These are phyloP conservation scores for Metopolophium dirhodum DNA, from an alignment of 1,140 invertebrate genomes.

Conservation along the genomic window DNA sequence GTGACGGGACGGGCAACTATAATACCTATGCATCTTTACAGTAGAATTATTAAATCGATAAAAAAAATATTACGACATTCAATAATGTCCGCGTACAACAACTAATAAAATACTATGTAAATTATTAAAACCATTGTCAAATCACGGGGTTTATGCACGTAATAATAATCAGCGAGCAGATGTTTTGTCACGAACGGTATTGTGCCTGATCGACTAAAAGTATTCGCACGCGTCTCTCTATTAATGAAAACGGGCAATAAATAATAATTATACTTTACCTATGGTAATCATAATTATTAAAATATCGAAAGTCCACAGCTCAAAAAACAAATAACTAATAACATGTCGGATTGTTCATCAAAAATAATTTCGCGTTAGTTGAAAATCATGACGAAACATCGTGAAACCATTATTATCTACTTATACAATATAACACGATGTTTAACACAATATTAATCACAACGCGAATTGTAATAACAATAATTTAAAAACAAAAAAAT, in stretches of 20 bases:
- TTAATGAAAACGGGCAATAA: background rate
- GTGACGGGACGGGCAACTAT: too few relatives aligned
- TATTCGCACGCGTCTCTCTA: background rate
- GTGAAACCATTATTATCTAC: too few relatives aligned
- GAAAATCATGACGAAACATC: background rate
- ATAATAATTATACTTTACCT: background rate
- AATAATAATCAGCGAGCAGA: background rate
- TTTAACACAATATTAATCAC: background rate
- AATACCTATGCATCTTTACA: too few relatives aligned
- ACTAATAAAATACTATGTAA: background rate
- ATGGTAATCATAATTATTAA: too few relatives aligned
- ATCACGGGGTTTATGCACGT: background rate
- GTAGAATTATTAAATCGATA: background rate
- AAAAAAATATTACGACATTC: background rate
- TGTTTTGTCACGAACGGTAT: background rate
- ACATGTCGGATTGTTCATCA: background rate
- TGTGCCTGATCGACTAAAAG: background rate
- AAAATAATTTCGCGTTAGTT: background rate
- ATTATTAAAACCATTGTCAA: constrained; percentile 1
- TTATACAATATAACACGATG: too few relatives aligned
- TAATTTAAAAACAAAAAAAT: too few relatives aligned
- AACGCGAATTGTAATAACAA: background rate
- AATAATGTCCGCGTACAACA: background rate
- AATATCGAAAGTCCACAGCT: too few relatives aligned
- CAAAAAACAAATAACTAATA: background rate